phyloP scores from a whole-genome alignment of 1,140 invertebrate genomes.

The Drusus annulatus region DNA sequence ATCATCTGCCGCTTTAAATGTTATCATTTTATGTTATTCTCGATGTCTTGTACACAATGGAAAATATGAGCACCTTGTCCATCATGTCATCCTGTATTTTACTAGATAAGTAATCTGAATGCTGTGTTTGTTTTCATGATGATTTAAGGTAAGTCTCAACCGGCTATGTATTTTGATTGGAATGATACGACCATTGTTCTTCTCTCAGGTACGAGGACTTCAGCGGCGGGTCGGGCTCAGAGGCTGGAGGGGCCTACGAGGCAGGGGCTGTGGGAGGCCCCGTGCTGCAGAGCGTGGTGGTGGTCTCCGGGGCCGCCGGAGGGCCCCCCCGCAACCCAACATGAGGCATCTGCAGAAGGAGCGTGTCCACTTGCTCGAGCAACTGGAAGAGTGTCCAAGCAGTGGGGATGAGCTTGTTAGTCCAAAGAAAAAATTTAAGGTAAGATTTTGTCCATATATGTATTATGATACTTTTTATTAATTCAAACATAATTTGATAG shows the following conservation, averaged over 20 bases:
- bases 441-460: background rate
- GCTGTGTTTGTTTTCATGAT: too few species aligned
- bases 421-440: slow-evolving; percentile 77
- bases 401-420: slow-evolving; percentile 79
- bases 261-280: background rate
- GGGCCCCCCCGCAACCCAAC: slow-evolving; percentile 63
- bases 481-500: background rate
- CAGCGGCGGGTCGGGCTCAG: slow-evolving; percentile 55
- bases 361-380: slow-evolving; percentile 78
- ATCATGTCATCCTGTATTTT: too few species aligned
- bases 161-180: background rate
- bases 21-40: slow-evolving; percentile 36
- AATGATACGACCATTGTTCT: background rate
- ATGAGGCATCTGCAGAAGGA: slow-evolving; percentile 81
- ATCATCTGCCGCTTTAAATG: slow-evolving; percentile 40
- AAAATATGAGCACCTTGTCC: background rate
- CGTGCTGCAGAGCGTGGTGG: slow-evolving; percentile 59
- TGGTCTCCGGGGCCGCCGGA: slow-evolving; percentile 58
- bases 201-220: slow-evolving; percentile 55
- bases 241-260: slow-evolving; percentile 39
- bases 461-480: too few species aligned
- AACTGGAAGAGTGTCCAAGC: slow-evolving; percentile 81
- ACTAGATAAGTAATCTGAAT: too few species aligned
- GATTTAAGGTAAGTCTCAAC: background rate
- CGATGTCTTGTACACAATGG: background rate